Base-by-base conservation (phyloP, 2,888 invertebrate genomes). In the Lithosia quadra region DNA sequence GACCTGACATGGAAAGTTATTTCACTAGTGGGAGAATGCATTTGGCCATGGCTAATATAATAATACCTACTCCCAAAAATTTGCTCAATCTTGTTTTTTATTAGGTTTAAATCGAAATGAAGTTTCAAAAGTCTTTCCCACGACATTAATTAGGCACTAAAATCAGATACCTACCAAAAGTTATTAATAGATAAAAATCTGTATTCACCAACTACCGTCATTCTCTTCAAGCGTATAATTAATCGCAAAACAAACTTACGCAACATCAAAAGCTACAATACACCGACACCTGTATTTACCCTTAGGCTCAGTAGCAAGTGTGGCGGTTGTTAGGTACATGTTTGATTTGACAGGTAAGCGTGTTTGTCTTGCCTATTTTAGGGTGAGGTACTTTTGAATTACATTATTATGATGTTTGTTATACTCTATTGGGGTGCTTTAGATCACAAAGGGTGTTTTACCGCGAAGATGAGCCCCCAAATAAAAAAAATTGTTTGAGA, bases 251-350 rank as follows among this genome's bases (percentile, higher is more conserved):
- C 67, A 70, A 76, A 78, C 72, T 28, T 67, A n/a, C 22, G 58
- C 1, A 65, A 63, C 58, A 72, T 57, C 49, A 49, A 60, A 58
- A 63, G 21, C 15, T 22, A 71, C 65, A 63, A 67, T 57, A 63
- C 34, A 5, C 1, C 53, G 77, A 78, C 93, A 93, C 93, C 93
- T 93, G 93, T 93, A 83, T 93, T 93, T 93, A 83, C 91, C 90
- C 84, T 83, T 63, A 68, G 84, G 92, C 91, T 92, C 80, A 88
- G 78, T 65, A 55, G 83, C 90, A 88, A 89, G 88, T 90, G 86
- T 75, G 70, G 66, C 57, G 67, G 71, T 70, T 78, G 33, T 53
- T 28, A n/a, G n/a, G n/a, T 5, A 72, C 69, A 69, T 70, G 68
- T 74, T 70, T 70, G 71, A 76, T 72, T 67, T 77, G 80, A 83